Percentiles rank a stretch among this genome's conserved stretches.
Evolutionary conservation across 2,113 vertebrate species (phyloP).

Genomic region (Crotalus helleri): DNA sequence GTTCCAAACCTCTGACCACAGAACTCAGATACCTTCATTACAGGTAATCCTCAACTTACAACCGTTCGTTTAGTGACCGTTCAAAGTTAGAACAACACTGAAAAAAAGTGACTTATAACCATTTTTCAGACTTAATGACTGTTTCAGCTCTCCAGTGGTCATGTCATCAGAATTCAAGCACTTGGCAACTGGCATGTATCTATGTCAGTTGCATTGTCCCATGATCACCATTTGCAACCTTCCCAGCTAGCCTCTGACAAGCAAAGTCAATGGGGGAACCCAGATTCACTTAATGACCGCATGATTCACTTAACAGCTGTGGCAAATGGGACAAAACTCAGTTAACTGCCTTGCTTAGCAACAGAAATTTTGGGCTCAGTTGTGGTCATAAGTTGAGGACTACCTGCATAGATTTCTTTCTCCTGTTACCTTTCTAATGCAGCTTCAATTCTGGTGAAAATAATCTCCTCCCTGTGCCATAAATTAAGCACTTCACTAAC

Average conservation of each 20-base stretch:
- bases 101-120: not conserved
- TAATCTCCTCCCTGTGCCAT: not conserved
- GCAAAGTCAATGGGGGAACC: not conserved
- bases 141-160: not conserved
- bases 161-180: not conserved
- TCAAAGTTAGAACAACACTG: not conserved
- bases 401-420: not conserved
- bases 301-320: not conserved
- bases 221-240: not conserved
- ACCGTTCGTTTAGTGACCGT: not conserved
- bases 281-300: not conserved
- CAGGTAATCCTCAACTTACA: not conserved
- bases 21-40: not conserved
- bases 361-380: not conserved
- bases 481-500: constrained; percentile 67
- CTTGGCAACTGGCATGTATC: not conserved
- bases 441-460: not conserved
- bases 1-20: not conserved
- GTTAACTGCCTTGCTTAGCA: not conserved
- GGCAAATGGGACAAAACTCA: not conserved
- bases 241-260: not conserved
- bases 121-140: not conserved
- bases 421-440: not conserved
- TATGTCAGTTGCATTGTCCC: not conserved
- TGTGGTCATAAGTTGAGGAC: not conserved